phyloP scores from a whole-genome alignment of 2,797 vertebrate species.

The Oryzias sinensis region DNA sequence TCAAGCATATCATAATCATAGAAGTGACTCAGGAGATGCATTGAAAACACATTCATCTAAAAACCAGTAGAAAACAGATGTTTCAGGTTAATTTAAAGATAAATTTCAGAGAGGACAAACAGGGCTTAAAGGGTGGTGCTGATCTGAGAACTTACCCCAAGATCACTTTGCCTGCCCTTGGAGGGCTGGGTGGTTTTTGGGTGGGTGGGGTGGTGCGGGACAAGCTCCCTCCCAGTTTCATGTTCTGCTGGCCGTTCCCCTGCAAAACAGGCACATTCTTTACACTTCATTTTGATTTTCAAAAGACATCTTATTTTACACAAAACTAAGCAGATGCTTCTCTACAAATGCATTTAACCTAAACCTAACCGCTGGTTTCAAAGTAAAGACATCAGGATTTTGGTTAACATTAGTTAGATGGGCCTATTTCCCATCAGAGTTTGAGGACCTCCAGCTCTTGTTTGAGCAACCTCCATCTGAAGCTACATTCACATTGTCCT shows the following conservation, averaged over 20 bases:
- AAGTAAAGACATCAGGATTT: too few species aligned
- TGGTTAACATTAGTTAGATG: too few species aligned
- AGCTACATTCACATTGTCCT: too few species aligned
- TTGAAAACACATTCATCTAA: not conserved
- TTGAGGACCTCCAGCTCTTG: too few species aligned
- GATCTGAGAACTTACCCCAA: constrained; percentile 82
- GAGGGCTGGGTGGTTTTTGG: constrained; percentile 94
- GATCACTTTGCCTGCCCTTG: constrained; percentile 88
- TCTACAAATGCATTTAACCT: too few species aligned
- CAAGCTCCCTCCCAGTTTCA: constrained; percentile 87
- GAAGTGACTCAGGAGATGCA: not conserved
- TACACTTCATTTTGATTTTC: not conserved
- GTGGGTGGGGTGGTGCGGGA: constrained; percentile 89
- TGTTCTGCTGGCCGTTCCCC: constrained; percentile 89
- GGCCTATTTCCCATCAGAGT: too few species aligned
- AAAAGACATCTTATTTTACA: too few species aligned
- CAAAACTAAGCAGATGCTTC: too few species aligned
- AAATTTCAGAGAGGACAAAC: not conserved
- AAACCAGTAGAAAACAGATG: not conserved
- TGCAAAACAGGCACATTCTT: constrained; percentile 50
- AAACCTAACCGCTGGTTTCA: too few species aligned
- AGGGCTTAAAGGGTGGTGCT: not conserved
- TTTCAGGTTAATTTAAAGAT: too few species aligned
- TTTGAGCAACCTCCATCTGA: too few species aligned
- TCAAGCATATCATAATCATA: not conserved